Percentiles rank a stretch among this genome's conserved stretches.
phyloP scores from a whole-genome alignment of 2,113 vertebrate species.

The Falco punctatus region DNA sequence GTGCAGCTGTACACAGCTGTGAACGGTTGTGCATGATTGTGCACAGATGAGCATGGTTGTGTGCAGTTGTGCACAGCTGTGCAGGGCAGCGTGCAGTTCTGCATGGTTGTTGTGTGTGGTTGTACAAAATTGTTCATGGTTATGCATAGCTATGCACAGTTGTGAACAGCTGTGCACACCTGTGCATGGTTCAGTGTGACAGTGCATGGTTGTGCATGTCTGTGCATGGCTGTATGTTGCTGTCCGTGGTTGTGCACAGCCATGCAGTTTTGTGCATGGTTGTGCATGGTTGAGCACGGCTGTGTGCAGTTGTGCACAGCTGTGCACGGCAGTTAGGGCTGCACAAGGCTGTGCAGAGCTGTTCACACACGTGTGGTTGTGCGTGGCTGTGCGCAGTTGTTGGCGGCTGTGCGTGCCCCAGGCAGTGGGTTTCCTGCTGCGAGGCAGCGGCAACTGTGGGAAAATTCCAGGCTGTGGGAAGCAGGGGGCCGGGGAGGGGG shows the following conservation, averaged over 20 bases:
- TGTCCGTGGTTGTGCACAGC: accelerated
- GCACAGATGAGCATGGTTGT: background rate
- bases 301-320: background rate
- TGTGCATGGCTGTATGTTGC: accelerated
- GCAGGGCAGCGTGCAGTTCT: too few species aligned
- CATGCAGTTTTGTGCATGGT: too few species aligned
- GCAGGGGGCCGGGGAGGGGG: background rate
- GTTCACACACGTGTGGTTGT: too few species aligned
- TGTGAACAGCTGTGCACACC: accelerated
- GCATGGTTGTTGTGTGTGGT: accelerated
- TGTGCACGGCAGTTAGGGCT: background rate
- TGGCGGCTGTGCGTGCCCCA: background rate
- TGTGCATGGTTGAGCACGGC: background rate
- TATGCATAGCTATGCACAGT: too few species aligned
- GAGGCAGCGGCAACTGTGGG: constrained; percentile 23
- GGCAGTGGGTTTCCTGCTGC: background rate
- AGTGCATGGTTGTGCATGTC: background rate
- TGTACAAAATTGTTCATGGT: accelerated
- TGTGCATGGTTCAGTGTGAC: too few species aligned
- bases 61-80: background rate
- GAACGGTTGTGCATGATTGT: background rate
- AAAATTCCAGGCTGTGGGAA: constrained; percentile 27
- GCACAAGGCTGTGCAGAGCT: background rate
- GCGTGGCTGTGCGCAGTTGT: background rate
- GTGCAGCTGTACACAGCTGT: background rate